Conservation (phyloP, 1,140 invertebrate species). For the Dinoponera quadriceps region DNA sequence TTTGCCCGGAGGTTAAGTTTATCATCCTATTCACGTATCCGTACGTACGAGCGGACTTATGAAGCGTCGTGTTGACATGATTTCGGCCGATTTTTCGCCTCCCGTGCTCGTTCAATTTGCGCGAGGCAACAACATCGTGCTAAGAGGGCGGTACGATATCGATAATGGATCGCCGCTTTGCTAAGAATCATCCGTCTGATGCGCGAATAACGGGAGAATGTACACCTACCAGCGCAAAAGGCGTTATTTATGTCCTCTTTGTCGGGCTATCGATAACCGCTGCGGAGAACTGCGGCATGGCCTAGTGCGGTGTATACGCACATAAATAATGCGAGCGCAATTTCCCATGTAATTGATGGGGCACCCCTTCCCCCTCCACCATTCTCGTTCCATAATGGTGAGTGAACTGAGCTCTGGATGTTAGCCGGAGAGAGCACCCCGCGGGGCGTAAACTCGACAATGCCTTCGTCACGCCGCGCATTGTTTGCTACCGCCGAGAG, state of each 20-base stretch:
- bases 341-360: conserved; percentile 85
- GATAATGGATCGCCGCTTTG: conserved; percentile 56
- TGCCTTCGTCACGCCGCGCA: conserved; percentile 82
- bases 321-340: conserved; percentile 83
- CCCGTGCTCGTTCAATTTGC: too few species aligned
- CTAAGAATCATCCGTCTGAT: conserved; percentile 61
- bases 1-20: conserved; percentile 57
- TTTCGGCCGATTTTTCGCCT: too few species aligned
- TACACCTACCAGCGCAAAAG: conserved; percentile 71
- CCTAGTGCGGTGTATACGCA: conserved; percentile 71
- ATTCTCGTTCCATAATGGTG: conserved; percentile 77
- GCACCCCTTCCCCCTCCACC: conserved; percentile 54
- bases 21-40: conserved; percentile 50
- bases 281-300: conserved; percentile 68
- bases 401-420: conserved; percentile 77
- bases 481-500: conserved; percentile 81
- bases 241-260: conserved; percentile 81
- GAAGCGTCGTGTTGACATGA: conserved; percentile 47
- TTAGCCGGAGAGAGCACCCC: conserved; percentile 74
- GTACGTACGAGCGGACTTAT: conserved; percentile 18
- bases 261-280: conserved; percentile 79
- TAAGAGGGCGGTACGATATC: conserved; percentile 35
- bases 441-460: conserved; percentile 84
- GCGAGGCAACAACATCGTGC: conserved; percentile 9
- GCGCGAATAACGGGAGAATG: conserved; percentile 41